Evolutionary conservation across 1,140 invertebrate genomes (phyloP).

Genomic region (Laupala kohalensis): DNA sequence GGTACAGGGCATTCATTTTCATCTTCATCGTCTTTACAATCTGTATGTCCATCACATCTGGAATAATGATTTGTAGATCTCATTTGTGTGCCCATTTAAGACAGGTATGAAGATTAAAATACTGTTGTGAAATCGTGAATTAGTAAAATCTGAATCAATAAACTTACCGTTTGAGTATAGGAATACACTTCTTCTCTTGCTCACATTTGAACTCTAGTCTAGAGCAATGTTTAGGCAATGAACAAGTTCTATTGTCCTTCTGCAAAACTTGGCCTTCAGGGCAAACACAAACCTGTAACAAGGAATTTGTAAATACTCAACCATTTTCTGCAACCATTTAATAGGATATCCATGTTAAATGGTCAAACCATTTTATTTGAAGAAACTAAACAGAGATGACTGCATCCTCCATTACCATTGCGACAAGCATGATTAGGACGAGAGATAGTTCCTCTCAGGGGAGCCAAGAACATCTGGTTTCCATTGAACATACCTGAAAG

Average conservation of each 20-base stretch:
- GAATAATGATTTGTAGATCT: too few relatives aligned
- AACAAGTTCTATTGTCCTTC: slow-evolving; percentile 28
- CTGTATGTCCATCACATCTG: slow-evolving; percentile 40
- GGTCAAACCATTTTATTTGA: slow-evolving; percentile 5
- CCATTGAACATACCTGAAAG: slow-evolving; percentile 16
- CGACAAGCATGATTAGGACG: slow-evolving; percentile 41
- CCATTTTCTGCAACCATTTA: too few relatives aligned
- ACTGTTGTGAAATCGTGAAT: too few relatives aligned
- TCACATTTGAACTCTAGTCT: slow-evolving; percentile 20
- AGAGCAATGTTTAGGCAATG: slow-evolving; percentile 15
- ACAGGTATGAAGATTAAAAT: too few relatives aligned
- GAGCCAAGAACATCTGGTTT: slow-evolving; percentile 22
- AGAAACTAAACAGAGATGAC: slow-evolving; percentile 52
- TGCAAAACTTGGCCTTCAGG: slow-evolving; percentile 38
- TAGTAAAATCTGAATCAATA: too few relatives aligned
- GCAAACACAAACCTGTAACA: slow-evolving; percentile 39
- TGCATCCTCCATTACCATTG: slow-evolving; percentile 51
- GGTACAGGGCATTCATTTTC: slow-evolving; percentile 32
- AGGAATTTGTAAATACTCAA: background rate
- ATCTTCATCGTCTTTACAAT: slow-evolving; percentile 46
- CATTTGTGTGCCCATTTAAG: too few relatives aligned
- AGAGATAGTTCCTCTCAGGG: slow-evolving; percentile 21
- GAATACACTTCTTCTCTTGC: slow-evolving; percentile 21
- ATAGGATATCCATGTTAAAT: too few relatives aligned
- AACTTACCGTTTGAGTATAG: slow-evolving; percentile 18